Conservation (phyloP, 2,113 vertebrate genomes). For the Antigone vipio region DNA sequence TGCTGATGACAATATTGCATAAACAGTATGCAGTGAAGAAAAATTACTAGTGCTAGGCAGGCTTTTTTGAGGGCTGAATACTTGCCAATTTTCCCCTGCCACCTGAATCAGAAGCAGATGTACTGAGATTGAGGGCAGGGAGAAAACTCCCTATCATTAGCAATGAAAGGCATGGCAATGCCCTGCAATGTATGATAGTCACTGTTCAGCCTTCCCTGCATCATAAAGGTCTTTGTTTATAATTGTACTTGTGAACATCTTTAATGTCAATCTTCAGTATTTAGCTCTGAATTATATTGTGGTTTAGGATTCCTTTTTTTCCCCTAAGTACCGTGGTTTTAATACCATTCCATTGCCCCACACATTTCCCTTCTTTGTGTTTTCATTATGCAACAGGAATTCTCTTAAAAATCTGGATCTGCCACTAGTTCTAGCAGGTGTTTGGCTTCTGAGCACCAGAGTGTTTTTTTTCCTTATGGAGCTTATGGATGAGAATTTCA, state of each 20-base stretch:
- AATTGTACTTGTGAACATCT: not conserved
- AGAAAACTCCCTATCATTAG: not conserved
- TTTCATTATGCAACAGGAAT: conserved; percentile 63
- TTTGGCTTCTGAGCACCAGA: conserved; percentile 35
- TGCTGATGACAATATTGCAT: not conserved
- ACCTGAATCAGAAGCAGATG: conserved; percentile 33
- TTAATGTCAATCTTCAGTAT: not conserved
- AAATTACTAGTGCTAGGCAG: not conserved
- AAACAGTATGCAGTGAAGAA: not conserved
- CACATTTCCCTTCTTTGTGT: conserved; percentile 36
- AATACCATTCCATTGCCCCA: conserved; percentile 24
- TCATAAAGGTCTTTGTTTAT: not conserved
- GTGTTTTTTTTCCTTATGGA: not conserved
- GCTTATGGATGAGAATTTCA: conserved; percentile 54
- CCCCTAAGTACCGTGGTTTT: not conserved
- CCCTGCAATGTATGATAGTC: not conserved
- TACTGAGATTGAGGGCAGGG: not conserved
- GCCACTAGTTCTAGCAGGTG: conserved; percentile 61
- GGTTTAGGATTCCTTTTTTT: not conserved
- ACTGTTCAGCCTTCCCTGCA: not conserved
- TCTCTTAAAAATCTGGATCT: conserved; percentile 46
- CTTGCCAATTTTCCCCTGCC: not conserved
- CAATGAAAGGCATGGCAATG: not conserved
- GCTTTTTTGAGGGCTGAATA: not conserved
- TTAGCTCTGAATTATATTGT: not conserved